Conservation (phyloP, 2,113 vertebrate species). For the Monarcha castaneiventris region DNA sequence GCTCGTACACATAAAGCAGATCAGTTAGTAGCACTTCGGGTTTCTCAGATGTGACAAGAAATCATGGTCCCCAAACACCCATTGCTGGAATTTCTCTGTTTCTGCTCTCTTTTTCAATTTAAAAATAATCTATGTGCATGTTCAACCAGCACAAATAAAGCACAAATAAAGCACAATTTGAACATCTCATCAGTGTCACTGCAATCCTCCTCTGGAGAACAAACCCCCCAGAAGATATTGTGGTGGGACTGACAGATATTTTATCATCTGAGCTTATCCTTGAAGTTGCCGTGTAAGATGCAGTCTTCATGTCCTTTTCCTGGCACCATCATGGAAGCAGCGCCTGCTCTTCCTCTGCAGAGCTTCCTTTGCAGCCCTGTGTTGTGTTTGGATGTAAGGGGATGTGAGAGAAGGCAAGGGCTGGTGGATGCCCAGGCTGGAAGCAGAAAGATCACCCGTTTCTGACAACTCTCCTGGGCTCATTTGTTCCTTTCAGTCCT, state of each 20-base stretch:
- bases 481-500: not conserved
- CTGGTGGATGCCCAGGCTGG: accelerated
- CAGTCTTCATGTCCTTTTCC: not conserved
- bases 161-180: not conserved
- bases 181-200: not conserved
- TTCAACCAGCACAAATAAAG: not conserved
- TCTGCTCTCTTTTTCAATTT: not conserved
- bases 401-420: not conserved
- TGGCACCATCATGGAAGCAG: not conserved
- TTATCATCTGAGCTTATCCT: not conserved
- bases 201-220: not conserved
- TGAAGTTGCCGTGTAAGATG: not conserved
- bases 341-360: not conserved
- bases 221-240: not conserved
- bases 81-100: not conserved
- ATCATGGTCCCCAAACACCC: not conserved
- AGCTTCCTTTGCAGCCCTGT: not conserved
- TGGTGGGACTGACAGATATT: not conserved
- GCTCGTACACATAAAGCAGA: not conserved
- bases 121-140: not conserved
- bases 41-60: not conserved
- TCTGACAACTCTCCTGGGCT: not conserved
- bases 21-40: not conserved
- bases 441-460: not conserved
- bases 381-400: not conserved